Evolutionary conservation across 2,888 invertebrate genomes (phyloP).

Genomic region (Leptopterna dolabrata): DNA sequence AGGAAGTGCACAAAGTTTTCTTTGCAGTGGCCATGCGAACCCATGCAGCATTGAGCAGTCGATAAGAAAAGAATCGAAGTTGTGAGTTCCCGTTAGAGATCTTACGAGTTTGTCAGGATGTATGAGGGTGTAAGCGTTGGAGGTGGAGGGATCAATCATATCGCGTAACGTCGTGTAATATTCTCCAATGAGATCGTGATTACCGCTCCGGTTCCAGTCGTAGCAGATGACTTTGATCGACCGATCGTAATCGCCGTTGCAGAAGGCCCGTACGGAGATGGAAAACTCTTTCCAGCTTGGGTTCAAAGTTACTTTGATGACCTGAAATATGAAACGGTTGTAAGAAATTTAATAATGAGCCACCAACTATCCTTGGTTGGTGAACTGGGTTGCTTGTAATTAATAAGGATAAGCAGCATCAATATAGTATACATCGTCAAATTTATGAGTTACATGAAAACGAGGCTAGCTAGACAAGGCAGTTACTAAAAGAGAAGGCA

Average conservation of each 20-base stretch:
- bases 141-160: conserved; percentile 65
- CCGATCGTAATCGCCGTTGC: conserved; percentile 70
- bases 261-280: conserved; percentile 68
- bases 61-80: not conserved
- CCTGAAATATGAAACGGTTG: conserved; percentile 44
- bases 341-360: not conserved
- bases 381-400: too few species aligned
- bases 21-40: not conserved
- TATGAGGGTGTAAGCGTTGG: conserved; percentile 64
- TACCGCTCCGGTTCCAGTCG: conserved; percentile 70
- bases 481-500: too few species aligned
- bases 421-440: too few species aligned
- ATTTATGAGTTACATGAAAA: too few species aligned
- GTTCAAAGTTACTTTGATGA: conserved; percentile 69
- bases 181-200: conserved; percentile 68
- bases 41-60: not conserved
- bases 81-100: not conserved
- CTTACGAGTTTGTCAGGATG: conserved; percentile 65
- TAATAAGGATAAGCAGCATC: too few species aligned
- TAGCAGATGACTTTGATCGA: conserved; percentile 69
- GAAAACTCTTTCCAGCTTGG: conserved; percentile 70
- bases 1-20: not conserved
- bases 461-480: too few species aligned
- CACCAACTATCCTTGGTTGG: too few species aligned
- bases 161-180: conserved; percentile 68